Evolutionary conservation across 1,140 invertebrate species (phyloP), one percentile per base, ranked within the genome.

Genomic region (Trichoplusia ni): DNA sequence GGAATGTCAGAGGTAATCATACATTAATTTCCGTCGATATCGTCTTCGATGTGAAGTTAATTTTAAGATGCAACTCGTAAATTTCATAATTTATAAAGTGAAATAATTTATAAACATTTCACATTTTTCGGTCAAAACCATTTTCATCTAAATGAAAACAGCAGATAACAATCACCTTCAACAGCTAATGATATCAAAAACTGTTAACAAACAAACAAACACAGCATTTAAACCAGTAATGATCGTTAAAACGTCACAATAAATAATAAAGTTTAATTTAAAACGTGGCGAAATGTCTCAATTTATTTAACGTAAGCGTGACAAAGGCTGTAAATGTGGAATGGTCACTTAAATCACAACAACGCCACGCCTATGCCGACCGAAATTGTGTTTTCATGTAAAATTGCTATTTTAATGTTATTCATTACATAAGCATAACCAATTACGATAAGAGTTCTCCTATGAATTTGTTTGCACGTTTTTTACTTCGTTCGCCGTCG

Each of bases 321-420:
- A 80, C 77, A 80, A 80, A 75, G 74, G 73, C 72, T 60, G 69
- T 80, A 76, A 79, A 79, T 75, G 70, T 71, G 67, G 70, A 79
- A 72, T 75, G 77, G 73, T 73, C 77, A 75, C 69, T 79, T 75
- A 80, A 82, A 82, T 82, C 74, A 79, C 73, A 40, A 40, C 60
- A 60, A 71, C 64, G 72, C 67, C 78, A 77, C 77, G 69, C 77
- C 77, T 56, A 29, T 56, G 42, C 33, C 67, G 33, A 73, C 70
- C 66, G 49, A 78, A 79, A 77, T 70, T 74, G 73, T 70, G 68
- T 78, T 82, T 75, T 75, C 72, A 73, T 72, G 73, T 76, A 78
- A 72, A 67, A 64, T 64, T 71, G 67, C 66, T 67, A 73, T 73
- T 64, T 46, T 75, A 69, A 56, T 62, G 61, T 69, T 67, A 72